Base-by-base conservation (phyloP, 2,113 vertebrate genomes). In the Pipra filicauda region DNA sequence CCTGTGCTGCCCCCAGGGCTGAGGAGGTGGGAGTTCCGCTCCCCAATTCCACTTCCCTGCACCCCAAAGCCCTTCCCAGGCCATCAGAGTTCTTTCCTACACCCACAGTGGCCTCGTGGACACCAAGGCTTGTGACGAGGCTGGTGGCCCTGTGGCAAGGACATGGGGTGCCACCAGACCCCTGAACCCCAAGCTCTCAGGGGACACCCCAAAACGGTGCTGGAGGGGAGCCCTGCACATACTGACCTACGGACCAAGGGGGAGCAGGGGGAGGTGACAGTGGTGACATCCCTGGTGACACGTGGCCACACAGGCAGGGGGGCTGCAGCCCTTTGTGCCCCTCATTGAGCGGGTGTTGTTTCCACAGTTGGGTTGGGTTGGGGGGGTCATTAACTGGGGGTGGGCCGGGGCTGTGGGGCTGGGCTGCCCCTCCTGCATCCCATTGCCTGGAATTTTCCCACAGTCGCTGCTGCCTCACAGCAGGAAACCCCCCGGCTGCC, bases 381-480 rank as follows among this genome's bases (percentile, higher is more conserved):
- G 12, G 75, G 37, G 18, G 7, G 5, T 8, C 75, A 41, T 46
- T 52, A 46, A 91, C 13, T 49, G 79, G 19, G 48, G 77, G 19
- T 59, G 84, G 79, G 66, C 49, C 83, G 71, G 14, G 48, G 57
- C 52, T 52, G 85, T 0, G 9, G 89, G 66, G 43, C 24, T n/a
- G 1, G 54, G 58, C 66, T 44, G 43, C 31, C 5, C 17, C 54
- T 12, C 8, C 8, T 1, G 57, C 84, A 81, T 90, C 89, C 67
- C 92, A 81, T n/a, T 12, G 27, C 7, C 78, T 41, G 88, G 59
- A 91, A 91, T 85, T 86, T 95, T 97, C 96, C 96, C 96, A 93
- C 96, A 96, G 89, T 30, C n/a, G 1, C 44, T 3, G 57, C 87
- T 78, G 61, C 65, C 44, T 76, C 54, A 0, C 87, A 74, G 93